A percentile compares a stretch with the other conserved stretches of the same genome.
Conservation (phyloP, 2,113 vertebrate species). For the Pimephales promelas region DNA sequence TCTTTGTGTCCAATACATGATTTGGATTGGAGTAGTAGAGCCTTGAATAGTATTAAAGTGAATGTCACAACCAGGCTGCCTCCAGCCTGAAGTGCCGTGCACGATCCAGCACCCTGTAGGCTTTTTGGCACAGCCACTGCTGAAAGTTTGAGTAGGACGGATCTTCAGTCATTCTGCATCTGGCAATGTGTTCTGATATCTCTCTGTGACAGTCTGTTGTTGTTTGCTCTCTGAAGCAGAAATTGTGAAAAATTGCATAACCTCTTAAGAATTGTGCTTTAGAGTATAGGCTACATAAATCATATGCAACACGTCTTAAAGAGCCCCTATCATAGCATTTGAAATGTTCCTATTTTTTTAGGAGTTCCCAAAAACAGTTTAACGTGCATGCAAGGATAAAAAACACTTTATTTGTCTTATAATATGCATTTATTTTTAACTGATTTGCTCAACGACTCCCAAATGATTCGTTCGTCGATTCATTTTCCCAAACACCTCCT, state of each 20-base stretch:
- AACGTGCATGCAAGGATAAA: too few relatives aligned
- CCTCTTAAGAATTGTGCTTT: too few relatives aligned
- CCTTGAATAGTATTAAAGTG: slow-evolving; percentile 29
- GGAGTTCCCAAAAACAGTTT: too few relatives aligned
- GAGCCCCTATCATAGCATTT: too few relatives aligned
- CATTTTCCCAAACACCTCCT: too few relatives aligned
- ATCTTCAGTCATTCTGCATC: slow-evolving; percentile 51
- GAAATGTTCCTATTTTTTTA: too few relatives aligned
- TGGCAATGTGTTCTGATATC: slow-evolving; percentile 35
- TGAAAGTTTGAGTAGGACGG: slow-evolving; percentile 36
- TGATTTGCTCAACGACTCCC: too few relatives aligned
- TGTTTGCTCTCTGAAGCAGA: slow-evolving; percentile 39
- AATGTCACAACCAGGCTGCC: slow-evolving; percentile 22
- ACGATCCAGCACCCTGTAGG: slow-evolving; percentile 35
- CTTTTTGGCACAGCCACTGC: slow-evolving; percentile 13
- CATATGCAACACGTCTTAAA: too few relatives aligned
- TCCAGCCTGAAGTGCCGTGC: slow-evolving; percentile 23
- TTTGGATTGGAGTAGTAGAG: not conserved
- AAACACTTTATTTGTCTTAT: too few relatives aligned
- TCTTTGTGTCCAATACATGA: not conserved
- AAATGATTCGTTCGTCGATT: too few relatives aligned
- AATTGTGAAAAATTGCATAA: slow-evolving; percentile 1
- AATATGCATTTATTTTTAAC: too few relatives aligned
- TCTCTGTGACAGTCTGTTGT: not conserved
- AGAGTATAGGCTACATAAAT: too few relatives aligned